phyloP scores from a whole-genome alignment of 2,888 invertebrate species.

The Agrilus cyanescens region DNA sequence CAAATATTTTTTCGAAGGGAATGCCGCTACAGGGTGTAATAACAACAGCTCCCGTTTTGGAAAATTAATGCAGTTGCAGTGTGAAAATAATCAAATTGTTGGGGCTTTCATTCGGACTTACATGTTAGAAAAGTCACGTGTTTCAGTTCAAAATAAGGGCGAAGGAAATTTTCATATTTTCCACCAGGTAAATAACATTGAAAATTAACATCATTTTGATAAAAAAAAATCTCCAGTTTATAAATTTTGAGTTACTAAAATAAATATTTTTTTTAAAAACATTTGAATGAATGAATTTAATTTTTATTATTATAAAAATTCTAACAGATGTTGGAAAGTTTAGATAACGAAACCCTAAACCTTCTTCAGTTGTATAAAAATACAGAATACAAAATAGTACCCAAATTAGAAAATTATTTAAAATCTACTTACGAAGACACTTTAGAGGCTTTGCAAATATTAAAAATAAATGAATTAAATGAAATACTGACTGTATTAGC shows the following conservation, averaged over 20 bases:
- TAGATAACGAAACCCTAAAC: conserved; percentile 21
- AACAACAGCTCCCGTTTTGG: conserved; percentile 35
- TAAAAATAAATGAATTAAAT: conserved; percentile 20
- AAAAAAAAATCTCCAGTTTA: neutral
- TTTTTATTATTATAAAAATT: no score
- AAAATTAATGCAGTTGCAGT: conserved; percentile 32
- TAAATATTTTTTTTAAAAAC: no score
- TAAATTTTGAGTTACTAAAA: neutral
- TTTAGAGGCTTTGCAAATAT: conserved; percentile 23
- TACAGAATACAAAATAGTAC: conserved; percentile 22
- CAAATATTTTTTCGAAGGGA: conserved; percentile 28
- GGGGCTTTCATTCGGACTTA: conserved; percentile 33
- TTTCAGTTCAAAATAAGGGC: conserved; percentile 24
- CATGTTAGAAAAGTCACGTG: conserved; percentile 34
- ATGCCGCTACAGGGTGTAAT: conserved; percentile 32
- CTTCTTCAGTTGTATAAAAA: conserved; percentile 20
- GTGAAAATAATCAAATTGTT: conserved; percentile 22
- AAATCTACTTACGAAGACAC: conserved; percentile 23
- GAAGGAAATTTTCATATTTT: conserved; percentile 35
- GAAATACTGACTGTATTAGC: conserved; percentile 27
- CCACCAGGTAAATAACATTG: conserved; percentile 29
- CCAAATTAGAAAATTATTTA: conserved; percentile 8
- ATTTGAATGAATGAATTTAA: no score
- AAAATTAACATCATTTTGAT: neutral
- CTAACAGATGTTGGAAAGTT: conserved; percentile 23